phyloP scores from a whole-genome alignment of 2,797 vertebrate genomes.

The Coregonus sp. region DNA sequence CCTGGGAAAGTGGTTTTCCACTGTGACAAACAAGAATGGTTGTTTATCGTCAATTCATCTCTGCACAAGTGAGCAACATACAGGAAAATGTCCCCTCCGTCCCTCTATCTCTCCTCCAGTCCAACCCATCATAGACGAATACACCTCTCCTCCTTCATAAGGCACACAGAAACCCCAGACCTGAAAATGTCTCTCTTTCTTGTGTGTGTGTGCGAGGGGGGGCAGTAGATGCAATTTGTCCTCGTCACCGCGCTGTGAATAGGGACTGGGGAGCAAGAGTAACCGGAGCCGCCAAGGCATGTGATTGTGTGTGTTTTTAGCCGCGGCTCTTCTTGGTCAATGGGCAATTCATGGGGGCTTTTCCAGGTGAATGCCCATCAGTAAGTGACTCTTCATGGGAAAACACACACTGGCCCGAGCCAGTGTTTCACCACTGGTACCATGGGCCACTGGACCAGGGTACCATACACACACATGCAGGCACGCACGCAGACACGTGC shows the following conservation, averaged over 20 bases:
- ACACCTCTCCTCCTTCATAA: constrained; percentile 19
- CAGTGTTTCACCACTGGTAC: constrained; percentile 44
- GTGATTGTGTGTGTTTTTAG: constrained; percentile 64
- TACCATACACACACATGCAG: constrained; percentile 17
- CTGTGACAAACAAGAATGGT: constrained; percentile 43
- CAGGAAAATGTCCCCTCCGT: constrained; percentile 38
- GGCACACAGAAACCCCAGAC: constrained; percentile 47
- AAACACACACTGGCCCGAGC: constrained; percentile 52
- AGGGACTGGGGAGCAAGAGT: constrained; percentile 49
- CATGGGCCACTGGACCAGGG: constrained; percentile 37
- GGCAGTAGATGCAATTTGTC: constrained; percentile 73
- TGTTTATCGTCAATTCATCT: constrained; percentile 62
- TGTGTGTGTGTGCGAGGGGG: constrained; percentile 32
- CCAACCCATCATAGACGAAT: neutral
- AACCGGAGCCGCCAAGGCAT: constrained; percentile 52
- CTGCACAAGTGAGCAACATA: constrained; percentile 47
- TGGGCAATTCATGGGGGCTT: constrained; percentile 63
- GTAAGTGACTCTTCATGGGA: constrained; percentile 68
- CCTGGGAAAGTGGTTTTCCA: constrained; percentile 65
- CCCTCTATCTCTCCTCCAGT: neutral
- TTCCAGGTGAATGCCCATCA: constrained; percentile 73
- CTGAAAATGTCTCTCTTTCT: constrained; percentile 47
- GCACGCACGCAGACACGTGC: constrained; percentile 17
- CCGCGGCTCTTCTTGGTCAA: constrained; percentile 68
- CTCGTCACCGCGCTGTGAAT: constrained; percentile 70